Evolutionary conservation across 2,113 vertebrate genomes (phyloP).

Genomic region (Herpailurus yagouaroundi): DNA sequence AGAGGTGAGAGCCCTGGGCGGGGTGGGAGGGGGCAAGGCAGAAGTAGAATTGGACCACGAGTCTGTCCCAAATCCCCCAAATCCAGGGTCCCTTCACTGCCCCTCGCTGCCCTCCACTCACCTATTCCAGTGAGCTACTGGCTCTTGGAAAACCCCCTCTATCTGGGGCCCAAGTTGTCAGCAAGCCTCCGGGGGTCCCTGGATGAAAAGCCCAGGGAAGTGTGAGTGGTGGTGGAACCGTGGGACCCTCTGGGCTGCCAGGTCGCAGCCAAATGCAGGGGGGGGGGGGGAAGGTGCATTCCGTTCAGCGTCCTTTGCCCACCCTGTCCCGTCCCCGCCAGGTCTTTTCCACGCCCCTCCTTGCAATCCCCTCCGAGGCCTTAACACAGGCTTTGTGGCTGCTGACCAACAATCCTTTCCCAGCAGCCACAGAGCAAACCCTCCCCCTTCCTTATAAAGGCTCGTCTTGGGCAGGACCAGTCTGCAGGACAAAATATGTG

Average conservation of each 20-base stretch:
- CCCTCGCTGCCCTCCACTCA: not conserved
- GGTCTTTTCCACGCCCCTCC: not conserved
- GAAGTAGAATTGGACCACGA: too few species aligned
- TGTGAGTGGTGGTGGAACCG: not conserved
- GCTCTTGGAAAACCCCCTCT: not conserved
- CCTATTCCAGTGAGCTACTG: not conserved
- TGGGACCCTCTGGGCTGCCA: fast-evolving
- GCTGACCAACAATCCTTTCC: not conserved
- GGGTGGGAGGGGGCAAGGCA: too few species aligned
- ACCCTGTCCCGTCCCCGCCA: fast-evolving
- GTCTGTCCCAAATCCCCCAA: fast-evolving
- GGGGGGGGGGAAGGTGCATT: too few species aligned
- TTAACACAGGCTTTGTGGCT: not conserved
- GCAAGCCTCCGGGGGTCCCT: not conserved
- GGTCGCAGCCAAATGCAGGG: not conserved
- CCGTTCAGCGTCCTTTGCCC: not conserved
- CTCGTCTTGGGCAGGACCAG: not conserved
- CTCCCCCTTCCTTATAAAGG: not conserved
- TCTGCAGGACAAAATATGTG: not conserved
- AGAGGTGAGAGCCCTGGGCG: too few species aligned
- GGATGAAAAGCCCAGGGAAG: not conserved
- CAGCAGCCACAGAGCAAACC: not conserved
- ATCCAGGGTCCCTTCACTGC: fast-evolving
- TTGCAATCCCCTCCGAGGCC: not conserved
- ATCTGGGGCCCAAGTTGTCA: not conserved